phyloP scores from a whole-genome alignment of 2,888 invertebrate species.

The Herminia tarsipennalis region DNA sequence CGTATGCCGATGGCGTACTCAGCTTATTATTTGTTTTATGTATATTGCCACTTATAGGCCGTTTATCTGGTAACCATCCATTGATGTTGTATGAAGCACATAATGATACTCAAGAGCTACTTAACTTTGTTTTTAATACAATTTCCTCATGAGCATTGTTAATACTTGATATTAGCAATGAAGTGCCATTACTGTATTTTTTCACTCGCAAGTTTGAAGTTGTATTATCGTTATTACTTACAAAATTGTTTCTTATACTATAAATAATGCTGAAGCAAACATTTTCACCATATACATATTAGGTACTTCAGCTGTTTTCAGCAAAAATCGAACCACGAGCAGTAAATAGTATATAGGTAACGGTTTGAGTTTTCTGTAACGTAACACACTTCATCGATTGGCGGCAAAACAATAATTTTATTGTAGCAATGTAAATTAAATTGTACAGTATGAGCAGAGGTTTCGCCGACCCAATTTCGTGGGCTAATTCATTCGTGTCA shows the following conservation, averaged over 20 bases:
- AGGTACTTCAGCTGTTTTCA: too few relatives aligned
- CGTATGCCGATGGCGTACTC: constrained; percentile 2
- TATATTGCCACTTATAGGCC: neutral
- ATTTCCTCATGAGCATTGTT: too few relatives aligned
- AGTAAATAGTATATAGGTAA: too few relatives aligned
- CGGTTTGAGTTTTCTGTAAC: neutral
- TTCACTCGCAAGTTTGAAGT: too few relatives aligned
- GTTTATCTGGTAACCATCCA: neutral
- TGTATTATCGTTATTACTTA: too few relatives aligned
- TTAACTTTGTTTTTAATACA: too few relatives aligned
- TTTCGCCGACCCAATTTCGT: constrained; percentile 49
- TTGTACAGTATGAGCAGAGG: constrained; percentile 27
- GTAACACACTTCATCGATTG: neutral
- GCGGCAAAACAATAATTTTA: neutral
- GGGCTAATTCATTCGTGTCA: constrained; percentile 53
- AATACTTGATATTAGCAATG: too few relatives aligned
- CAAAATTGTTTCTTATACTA: too few relatives aligned
- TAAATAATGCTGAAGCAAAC: too few relatives aligned
- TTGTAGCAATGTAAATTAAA: constrained; percentile 6
- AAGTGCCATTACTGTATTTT: too few relatives aligned
- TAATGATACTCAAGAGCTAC: neutral
- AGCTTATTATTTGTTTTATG: neutral
- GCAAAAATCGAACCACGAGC: too few relatives aligned
- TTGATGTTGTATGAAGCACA: neutral
- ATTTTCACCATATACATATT: too few relatives aligned